A percentile compares a stretch with the other conserved stretches of the same genome.
Evolutionary conservation across 2,113 vertebrate genomes (phyloP).

Genomic region (Actinemys pallida): DNA sequence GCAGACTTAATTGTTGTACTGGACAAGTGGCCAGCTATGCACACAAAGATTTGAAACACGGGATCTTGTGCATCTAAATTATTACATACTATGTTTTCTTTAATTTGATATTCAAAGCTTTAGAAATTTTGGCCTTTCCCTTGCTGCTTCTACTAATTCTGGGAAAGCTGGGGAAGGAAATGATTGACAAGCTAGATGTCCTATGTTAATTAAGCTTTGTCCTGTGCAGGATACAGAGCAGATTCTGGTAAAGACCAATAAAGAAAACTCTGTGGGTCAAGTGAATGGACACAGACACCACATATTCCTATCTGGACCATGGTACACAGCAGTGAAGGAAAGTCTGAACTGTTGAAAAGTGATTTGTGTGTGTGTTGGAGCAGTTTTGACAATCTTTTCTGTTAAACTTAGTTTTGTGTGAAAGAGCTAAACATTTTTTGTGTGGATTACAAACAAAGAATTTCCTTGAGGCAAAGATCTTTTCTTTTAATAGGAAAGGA

Average conservation of each 20-base stretch:
- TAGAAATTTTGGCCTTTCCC: background rate
- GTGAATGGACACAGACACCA: background rate
- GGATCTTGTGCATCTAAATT: background rate
- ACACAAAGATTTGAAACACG: background rate
- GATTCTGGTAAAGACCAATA: background rate
- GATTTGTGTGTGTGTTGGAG: slow-evolving; percentile 3
- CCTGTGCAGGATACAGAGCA: background rate
- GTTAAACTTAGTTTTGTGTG: background rate
- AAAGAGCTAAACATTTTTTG: background rate
- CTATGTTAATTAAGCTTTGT: background rate
- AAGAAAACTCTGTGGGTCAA: background rate
- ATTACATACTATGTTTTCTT: background rate
- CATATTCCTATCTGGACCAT: background rate
- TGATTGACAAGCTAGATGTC: background rate
- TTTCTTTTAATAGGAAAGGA: background rate
- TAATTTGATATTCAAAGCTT: background rate
- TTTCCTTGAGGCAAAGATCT: slow-evolving; percentile 1
- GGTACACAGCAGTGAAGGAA: background rate
- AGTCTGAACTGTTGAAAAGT: slow-evolving; percentile 9
- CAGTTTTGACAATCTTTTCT: background rate
- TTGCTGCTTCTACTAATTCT: background rate
- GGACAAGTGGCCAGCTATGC: background rate
- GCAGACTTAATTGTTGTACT: background rate
- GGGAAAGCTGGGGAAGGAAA: background rate
- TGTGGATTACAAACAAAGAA: background rate